Evolutionary conservation across 2,888 invertebrate genomes (phyloP).

Genomic region (Julus scanicus): DNA sequence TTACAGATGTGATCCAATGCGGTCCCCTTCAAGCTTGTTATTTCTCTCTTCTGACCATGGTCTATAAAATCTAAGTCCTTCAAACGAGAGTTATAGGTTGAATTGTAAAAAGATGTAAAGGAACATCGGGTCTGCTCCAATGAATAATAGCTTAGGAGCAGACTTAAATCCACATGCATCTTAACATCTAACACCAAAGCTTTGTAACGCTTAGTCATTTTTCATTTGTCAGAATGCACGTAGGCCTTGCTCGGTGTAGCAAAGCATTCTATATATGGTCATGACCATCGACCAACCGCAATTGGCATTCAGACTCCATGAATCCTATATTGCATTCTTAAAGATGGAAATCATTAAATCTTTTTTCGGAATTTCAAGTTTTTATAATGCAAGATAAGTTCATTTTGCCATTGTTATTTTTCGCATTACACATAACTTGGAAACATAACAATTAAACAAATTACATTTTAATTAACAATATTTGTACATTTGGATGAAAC

Average conservation of each 20-base stretch:
- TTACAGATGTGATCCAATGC: slow-evolving; percentile 10
- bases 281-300: background rate
- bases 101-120: slow-evolving; percentile 43
- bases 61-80: slow-evolving; percentile 42
- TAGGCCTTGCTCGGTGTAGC: background rate
- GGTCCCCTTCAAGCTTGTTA: slow-evolving; percentile 35
- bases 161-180: slow-evolving; percentile 44
- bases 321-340: background rate
- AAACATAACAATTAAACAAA: background rate
- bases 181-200: slow-evolving; percentile 40
- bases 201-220: slow-evolving; percentile 43
- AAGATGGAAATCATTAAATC: background rate
- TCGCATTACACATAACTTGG: background rate
- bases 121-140: slow-evolving; percentile 18
- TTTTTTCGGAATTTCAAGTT: background rate
- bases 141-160: slow-evolving; percentile 16
- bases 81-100: slow-evolving; percentile 31
- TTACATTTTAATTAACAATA: no score
- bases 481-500: background rate
- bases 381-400: no score
- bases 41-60: slow-evolving; percentile 40
- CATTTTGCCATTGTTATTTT: background rate
- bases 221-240: slow-evolving; percentile 36
- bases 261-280: background rate
- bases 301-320: background rate